Base-by-base conservation (phyloP, 2,888 invertebrate species). In the Andrena bucephala region DNA sequence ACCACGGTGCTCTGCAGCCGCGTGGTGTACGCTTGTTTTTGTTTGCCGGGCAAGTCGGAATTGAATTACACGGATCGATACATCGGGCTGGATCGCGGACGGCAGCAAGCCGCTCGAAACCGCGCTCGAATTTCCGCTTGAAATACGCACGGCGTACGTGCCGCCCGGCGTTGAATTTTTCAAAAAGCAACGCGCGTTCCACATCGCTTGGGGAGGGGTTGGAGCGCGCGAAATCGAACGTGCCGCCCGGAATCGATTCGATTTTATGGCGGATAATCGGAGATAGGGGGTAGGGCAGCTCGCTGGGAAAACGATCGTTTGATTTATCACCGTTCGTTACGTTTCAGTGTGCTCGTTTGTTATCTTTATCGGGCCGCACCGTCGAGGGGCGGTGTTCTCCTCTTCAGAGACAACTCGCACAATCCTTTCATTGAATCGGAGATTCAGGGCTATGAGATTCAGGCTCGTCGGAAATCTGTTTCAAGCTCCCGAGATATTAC, bases 41-140 rank as follows among this genome's bases (percentile, higher is more conserved):
- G 72, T 54, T 69, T 67, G 66, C 7, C 33, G 54, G 5, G 3
- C 42, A 62, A 54, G 63, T 62, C 31, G 50, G 42, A 84, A 85
- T 84, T 69, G 73, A 77, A 84, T 85, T 75, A 85, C 85, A 70
- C 67, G 68, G 74, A 76, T 76, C 84, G 80, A 83, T 84, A 60
- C 57, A 70, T 70, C 75, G 48, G 69, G 27, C 59, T 62, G 59
- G 80, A 84, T 73, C 83, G 42, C 59, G 70, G 24, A 42, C 63
- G 57, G 24, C 24, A 24, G 57, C 63, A 54, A 52, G 78, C 74
- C 68, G 68, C 69, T 52, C 42, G 57, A 59, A 63, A 66, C 66
- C 67, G 52, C 69, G 73, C 67, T 76, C 78, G 81, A 85, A 76
- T 84, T 84, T 85, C 78, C 81, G 77, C 66, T 63, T 76, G 81